Conservation (phyloP, 2,888 invertebrate genomes). For the Troides aeacus region DNA sequence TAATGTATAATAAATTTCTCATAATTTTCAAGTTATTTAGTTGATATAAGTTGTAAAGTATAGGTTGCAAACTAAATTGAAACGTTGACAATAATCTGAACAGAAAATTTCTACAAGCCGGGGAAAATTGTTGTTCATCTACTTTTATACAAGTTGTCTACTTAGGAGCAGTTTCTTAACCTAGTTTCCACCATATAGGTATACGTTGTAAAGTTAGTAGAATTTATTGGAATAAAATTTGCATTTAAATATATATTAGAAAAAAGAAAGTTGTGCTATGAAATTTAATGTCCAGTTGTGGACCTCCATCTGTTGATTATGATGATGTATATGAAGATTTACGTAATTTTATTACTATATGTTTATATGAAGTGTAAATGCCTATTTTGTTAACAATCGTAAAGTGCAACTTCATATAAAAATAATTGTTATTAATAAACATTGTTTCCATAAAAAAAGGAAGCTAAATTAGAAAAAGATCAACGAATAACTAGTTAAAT, state of each 20-base stretch:
- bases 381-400: no score
- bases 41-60: background rate
- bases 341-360: no score
- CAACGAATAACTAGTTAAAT: background rate
- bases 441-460: background rate
- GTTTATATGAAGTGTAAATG: background rate
- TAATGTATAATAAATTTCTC: no score
- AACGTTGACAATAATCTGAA: background rate
- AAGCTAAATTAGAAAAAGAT: background rate
- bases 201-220: no score
- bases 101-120: background rate
- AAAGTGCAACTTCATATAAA: background rate
- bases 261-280: no score
- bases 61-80: background rate
- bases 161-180: no score
- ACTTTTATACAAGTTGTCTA: slow-evolving; percentile 7
- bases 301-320: no score
- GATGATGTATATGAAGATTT: no score
- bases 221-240: background rate
- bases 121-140: slow-evolving; percentile 3
- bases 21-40: no score
- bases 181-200: background rate
- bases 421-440: background rate
- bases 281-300: no score
- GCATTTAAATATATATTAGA: no score